These are phyloP conservation scores for Amblyjoppa proteus DNA, from an alignment of 2,888 invertebrate species.

Conservation along the genomic window DNA sequence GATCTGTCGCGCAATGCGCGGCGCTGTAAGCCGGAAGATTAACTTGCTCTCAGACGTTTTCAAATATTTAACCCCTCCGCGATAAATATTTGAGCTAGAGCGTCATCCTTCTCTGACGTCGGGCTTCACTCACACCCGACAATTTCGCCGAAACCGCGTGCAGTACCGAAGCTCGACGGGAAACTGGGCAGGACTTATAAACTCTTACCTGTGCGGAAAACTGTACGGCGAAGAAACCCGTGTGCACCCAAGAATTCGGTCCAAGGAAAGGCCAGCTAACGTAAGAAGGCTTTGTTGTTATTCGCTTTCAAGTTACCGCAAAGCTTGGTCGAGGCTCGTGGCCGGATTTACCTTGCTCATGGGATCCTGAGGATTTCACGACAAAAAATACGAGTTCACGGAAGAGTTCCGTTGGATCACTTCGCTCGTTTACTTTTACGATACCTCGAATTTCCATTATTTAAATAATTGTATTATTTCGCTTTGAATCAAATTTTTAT, in stretches of 20 bases:
- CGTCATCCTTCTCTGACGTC: conserved; percentile 16
- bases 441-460: neutral
- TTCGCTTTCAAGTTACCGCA: conserved; percentile 54
- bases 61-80: conserved; percentile 74
- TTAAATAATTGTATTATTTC: neutral
- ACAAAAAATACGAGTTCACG: conserved; percentile 7
- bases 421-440: neutral
- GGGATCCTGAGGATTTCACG: conserved; percentile 4
- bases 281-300: conserved; percentile 64
- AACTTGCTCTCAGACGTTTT: conserved; percentile 76
- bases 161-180: conserved; percentile 8
- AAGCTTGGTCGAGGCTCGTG: conserved; percentile 35
- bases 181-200: conserved; percentile 60
- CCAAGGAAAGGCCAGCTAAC: conserved; percentile 52
- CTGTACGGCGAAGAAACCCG: conserved; percentile 24
- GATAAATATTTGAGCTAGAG: conserved; percentile 60
- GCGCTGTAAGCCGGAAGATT: conserved; percentile 36
- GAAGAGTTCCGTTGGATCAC: conserved; percentile 14
- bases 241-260: conserved; percentile 45
- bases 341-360: conserved; percentile 13
- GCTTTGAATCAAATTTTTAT: too few relatives aligned
- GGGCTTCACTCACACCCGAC: conserved; percentile 2
- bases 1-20: conserved; percentile 12
- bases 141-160: conserved; percentile 28
- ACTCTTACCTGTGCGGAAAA: conserved; percentile 46